Evolutionary conservation across 92 coral and sea anemone species (phyloP), one percentile per base, ranked within the genome.

Genomic region (Plumapathes pennacea): DNA sequence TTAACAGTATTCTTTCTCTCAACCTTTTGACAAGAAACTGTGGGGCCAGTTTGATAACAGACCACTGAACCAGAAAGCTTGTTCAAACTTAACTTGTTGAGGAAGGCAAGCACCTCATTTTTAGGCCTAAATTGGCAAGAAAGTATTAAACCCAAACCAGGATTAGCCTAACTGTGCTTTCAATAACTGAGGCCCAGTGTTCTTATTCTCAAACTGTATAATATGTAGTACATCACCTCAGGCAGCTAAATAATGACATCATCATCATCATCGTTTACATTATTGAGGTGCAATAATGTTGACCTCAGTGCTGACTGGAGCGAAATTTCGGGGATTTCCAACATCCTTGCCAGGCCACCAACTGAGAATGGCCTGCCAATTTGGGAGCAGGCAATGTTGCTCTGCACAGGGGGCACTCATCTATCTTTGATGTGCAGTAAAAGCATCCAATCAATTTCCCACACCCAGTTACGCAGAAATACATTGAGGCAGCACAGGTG

Each of bases 401-500:
- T 13, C 58, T 32, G 34, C 70, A 62, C 25, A 46, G 27, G 23
- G 58, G 70, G 38, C 70, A 62, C 21, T 62, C 45, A 13, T 44
- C 53, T 5, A 67, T 3, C 21, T 27, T 55, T 32, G 74, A 67
- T 10, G 41, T 54, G 41, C 74, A 67, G 13, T 3, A 42, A 39
- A 54, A 67, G 39, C 74, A 67, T 4, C 74, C 65, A n/a, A 67
- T 67, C 17, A 67, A n/a, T 20, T 40, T 53, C 21, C 65, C 74
- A 67, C 64, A 67, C 34, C 65, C 74, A 19, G 64, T 29, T 6
- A 67, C 50, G 41, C 74, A 67, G 37, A 67, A 54, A 54, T 54
- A 67, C 65, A 67, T 9, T 17, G 44, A 11, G 37, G 62, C 22
- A 12, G 64, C 36, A 39, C 74, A 41, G 5, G 74, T 67, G 3